These are phyloP conservation scores for Paralichthys olivaceus DNA, from an alignment of 2,113 vertebrate species.

Conservation along the genomic window DNA sequence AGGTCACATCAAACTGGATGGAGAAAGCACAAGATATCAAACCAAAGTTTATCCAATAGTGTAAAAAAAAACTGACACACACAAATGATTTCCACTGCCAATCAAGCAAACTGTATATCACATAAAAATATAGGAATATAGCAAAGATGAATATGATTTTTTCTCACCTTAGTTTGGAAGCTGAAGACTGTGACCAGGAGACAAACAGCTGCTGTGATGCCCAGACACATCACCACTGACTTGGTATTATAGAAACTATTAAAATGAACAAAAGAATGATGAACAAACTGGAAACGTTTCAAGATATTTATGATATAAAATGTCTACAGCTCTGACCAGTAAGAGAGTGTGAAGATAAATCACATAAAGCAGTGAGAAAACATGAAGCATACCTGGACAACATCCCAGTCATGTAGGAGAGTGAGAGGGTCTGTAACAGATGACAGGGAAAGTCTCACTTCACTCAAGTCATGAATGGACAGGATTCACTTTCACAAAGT, in stretches of 20 bases:
- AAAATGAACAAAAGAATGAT: constrained; percentile 8
- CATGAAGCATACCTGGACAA: constrained; percentile 86
- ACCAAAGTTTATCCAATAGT: background rate
- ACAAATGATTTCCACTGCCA: background rate
- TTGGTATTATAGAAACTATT: constrained; percentile 92
- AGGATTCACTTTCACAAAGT: background rate
- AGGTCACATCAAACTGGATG: constrained; percentile 90
- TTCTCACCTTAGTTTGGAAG: constrained; percentile 93
- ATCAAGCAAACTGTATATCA: background rate
- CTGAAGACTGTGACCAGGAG: constrained; percentile 91
- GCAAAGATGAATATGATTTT: background rate
- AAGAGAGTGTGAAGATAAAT: constrained; percentile 17
- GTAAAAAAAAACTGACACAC: background rate
- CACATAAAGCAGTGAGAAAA: constrained; percentile 3
- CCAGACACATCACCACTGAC: constrained; percentile 92
- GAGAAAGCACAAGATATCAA: constrained; percentile 28
- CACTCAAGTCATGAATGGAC: background rate
- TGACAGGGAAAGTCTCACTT: background rate
- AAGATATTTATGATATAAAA: background rate
- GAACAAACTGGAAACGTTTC: background rate
- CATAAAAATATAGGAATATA: background rate
- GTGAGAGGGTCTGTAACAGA: constrained; percentile 89
- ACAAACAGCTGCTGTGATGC: constrained; percentile 92
- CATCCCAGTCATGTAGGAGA: constrained; percentile 96
- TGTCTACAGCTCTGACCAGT: background rate